A percentile compares a stretch with the other conserved stretches of the same genome.
Conservation (phyloP, 2,888 invertebrate genomes). For the Agrypnus murinus region DNA sequence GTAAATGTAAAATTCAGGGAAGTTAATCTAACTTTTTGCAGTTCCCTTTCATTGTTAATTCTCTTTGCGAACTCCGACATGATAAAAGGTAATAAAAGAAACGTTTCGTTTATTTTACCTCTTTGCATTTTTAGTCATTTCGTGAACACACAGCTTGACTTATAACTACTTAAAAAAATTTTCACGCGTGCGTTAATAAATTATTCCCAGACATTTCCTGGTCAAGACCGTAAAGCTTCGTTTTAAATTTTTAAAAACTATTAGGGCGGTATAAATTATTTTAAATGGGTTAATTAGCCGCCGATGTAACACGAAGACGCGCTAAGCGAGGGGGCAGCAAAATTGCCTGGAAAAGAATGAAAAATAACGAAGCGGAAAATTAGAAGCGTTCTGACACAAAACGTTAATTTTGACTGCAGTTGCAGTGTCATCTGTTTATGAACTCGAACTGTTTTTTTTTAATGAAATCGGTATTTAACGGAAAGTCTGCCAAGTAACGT, state of each 20-base stretch:
- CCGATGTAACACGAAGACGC: slow-evolving; percentile 27
- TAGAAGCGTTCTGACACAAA: slow-evolving; percentile 1
- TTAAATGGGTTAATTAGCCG: slow-evolving; percentile 34
- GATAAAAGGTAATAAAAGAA: slow-evolving; percentile 22
- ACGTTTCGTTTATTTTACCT: slow-evolving; percentile 28
- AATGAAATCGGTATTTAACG: background rate
- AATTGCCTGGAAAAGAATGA: slow-evolving; percentile 16
- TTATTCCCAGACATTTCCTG: background rate
- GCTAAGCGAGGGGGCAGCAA: slow-evolving; percentile 25
- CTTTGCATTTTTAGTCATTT: slow-evolving; percentile 21
- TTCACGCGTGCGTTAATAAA: slow-evolving; percentile 11
- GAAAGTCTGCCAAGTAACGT: slow-evolving; percentile 13
- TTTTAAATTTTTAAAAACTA: slow-evolving; percentile 19
- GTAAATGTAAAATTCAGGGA: slow-evolving; percentile 18
- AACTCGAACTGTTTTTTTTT: background rate
- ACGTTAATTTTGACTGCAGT: slow-evolving; percentile 21
- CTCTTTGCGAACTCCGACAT: slow-evolving; percentile 27
- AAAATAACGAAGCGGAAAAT: slow-evolving; percentile 27
- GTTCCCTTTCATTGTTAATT: slow-evolving; percentile 29
- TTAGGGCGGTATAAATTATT: slow-evolving; percentile 30
- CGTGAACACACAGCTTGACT: background rate
- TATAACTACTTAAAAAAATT: slow-evolving; percentile 11
- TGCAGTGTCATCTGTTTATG: slow-evolving; percentile 16
- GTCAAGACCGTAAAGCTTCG: background rate
- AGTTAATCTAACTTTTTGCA: slow-evolving; percentile 31